phyloP scores from a whole-genome alignment of 2,113 vertebrate species.

The Prolemur simus region DNA sequence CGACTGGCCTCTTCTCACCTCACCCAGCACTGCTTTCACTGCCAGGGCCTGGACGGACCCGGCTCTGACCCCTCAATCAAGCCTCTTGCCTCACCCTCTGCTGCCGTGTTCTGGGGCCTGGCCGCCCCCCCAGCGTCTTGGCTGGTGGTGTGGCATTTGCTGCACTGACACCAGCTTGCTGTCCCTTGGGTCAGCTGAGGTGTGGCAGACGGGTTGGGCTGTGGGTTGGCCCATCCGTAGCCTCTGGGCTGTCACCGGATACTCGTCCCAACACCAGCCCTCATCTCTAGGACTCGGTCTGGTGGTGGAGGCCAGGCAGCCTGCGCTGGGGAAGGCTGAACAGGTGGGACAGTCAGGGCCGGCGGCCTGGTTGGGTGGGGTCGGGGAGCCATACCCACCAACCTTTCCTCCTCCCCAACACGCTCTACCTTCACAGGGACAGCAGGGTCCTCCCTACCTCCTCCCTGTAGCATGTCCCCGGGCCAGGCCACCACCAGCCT shows the following conservation, averaged over 20 bases:
- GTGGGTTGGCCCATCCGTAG: background rate
- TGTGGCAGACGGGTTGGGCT: fast-evolving
- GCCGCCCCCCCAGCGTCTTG: background rate
- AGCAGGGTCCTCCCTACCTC: background rate
- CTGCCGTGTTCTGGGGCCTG: fast-evolving
- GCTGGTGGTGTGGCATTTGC: background rate
- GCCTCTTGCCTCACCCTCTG: background rate
- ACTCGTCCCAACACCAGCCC: background rate
- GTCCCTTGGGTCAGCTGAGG: background rate
- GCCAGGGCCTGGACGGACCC: background rate
- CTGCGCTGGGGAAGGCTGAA: background rate
- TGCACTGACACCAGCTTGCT: fast-evolving
- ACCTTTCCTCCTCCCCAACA: background rate
- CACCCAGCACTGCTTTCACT: too few relatives aligned
- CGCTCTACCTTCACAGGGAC: background rate
- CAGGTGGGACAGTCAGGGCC: background rate
- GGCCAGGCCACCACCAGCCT: background rate
- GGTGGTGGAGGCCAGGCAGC: background rate
- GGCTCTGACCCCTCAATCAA: background rate
- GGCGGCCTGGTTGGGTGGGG: background rate
- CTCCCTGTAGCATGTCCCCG: background rate
- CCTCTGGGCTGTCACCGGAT: background rate
- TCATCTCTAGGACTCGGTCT: background rate
- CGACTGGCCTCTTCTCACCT: background rate
- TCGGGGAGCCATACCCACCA: fast-evolving